A percentile compares a stretch with the other conserved stretches of the same genome.
These are phyloP conservation scores for Linnaemya tessellans DNA, from an alignment of 2,888 invertebrate genomes.

Conservation along the genomic window DNA sequence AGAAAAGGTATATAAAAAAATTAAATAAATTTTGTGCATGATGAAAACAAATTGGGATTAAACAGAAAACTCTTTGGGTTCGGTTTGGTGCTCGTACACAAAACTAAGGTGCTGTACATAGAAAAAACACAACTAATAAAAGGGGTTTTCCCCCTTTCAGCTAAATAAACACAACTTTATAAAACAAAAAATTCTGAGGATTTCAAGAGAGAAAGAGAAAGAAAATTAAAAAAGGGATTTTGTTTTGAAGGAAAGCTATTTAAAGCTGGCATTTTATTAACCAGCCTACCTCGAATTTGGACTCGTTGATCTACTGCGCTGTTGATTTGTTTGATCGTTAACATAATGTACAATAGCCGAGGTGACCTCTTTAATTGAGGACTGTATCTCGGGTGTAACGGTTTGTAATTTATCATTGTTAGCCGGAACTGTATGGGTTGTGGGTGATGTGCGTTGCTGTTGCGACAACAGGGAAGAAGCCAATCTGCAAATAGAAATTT, in stretches of 20 bases:
- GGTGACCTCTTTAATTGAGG: slow-evolving; percentile 95
- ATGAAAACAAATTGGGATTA: slow-evolving; percentile 26
- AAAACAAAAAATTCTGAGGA: slow-evolving; percentile 49
- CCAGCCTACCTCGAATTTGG: slow-evolving; percentile 83
- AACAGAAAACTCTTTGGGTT: slow-evolving; percentile 40
- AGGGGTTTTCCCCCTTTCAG: background rate
- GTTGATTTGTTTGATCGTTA: slow-evolving; percentile 87
- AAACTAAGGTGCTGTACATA: slow-evolving; percentile 68
- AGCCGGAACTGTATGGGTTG: slow-evolving; percentile 75
- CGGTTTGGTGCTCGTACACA: slow-evolving; percentile 54
- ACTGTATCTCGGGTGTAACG: slow-evolving; percentile 88
- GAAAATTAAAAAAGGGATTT: slow-evolving; percentile 35
- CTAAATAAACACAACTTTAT: slow-evolving; percentile 65
- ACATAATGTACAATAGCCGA: slow-evolving; percentile 97
- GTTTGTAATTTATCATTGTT: slow-evolving; percentile 76
- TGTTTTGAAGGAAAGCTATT: slow-evolving; percentile 61
- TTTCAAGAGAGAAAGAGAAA: slow-evolving; percentile 2
- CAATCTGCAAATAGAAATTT: slow-evolving; percentile 83
- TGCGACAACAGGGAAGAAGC: slow-evolving; percentile 87
- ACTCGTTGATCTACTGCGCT: slow-evolving; percentile 83
- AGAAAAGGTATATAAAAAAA: slow-evolving; percentile 31
- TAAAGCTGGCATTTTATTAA: slow-evolving; percentile 60
- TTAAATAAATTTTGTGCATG: slow-evolving; percentile 45
- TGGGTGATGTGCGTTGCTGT: slow-evolving; percentile 81
- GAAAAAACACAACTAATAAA: slow-evolving; percentile 59